Evolutionary conservation across 2,797 vertebrate genomes (phyloP).

Genomic region (Melanotaenia trifasciata): DNA sequence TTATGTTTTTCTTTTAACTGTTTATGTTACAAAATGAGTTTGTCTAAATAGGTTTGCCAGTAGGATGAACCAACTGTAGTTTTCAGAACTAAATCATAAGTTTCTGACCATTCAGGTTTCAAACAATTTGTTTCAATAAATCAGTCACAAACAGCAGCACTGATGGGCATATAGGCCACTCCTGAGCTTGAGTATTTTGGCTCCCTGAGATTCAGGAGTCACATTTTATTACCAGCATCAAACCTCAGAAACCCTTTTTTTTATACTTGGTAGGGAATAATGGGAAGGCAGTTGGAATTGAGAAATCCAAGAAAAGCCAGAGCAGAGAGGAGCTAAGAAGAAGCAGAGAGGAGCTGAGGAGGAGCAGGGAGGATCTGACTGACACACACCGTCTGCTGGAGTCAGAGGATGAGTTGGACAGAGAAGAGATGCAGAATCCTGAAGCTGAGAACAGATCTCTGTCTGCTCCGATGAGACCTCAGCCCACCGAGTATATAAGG

Average conservation of each 20-base stretch:
- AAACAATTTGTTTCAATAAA: background rate
- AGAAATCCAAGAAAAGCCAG: slow-evolving; percentile 75
- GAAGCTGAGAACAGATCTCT: slow-evolving; percentile 81
- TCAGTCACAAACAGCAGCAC: background rate
- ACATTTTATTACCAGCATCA: background rate
- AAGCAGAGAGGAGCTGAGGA: slow-evolving; percentile 78
- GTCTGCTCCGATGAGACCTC: slow-evolving; percentile 79
- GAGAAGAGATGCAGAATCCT: slow-evolving; percentile 65
- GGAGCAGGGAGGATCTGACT: slow-evolving; percentile 63
- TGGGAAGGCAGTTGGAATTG: slow-evolving; percentile 85
- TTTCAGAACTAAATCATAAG: background rate
- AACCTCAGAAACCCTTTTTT: slow-evolving; percentile 4
- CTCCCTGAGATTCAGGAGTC: background rate
- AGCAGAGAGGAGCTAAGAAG: slow-evolving; percentile 63
- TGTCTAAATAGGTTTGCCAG: too few species aligned
- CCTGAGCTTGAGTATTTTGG: background rate
- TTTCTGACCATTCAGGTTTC: background rate
- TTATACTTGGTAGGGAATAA: slow-evolving; percentile 83
- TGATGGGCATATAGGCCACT: background rate
- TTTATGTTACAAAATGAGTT: background rate
- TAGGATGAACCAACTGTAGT: background rate
- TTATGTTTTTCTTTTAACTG: background rate
- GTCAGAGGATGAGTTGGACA: slow-evolving; percentile 75
- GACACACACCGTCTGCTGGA: slow-evolving; percentile 77
- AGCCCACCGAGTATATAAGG: slow-evolving; percentile 88